phyloP scores from a whole-genome alignment of 2,888 invertebrate species.

The Elmis aenea region DNA sequence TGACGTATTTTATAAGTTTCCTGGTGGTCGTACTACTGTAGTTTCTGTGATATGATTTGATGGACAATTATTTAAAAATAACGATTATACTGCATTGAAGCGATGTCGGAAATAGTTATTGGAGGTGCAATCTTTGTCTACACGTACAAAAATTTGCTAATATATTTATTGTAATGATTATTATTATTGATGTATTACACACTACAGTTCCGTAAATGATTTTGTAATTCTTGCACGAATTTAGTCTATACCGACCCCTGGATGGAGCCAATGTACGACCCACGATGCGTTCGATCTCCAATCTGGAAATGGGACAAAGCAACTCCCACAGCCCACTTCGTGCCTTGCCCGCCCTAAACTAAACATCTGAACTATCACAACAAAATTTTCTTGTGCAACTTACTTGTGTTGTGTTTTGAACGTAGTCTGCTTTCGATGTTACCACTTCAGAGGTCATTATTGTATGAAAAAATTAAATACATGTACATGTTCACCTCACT shows the following conservation, averaged over 20 bases:
- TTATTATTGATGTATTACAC: too few species aligned
- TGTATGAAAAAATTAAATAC: constrained; percentile 19
- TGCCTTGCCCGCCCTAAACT: constrained; percentile 31
- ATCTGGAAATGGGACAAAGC: constrained; percentile 34
- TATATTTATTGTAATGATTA: too few species aligned
- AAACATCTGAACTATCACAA: constrained; percentile 20
- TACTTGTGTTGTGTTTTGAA: constrained; percentile 37
- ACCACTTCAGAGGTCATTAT: constrained; percentile 34
- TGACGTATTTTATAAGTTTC: too few species aligned
- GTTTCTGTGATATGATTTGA: too few species aligned
- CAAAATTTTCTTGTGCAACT: constrained; percentile 18
- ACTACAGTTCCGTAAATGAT: too few species aligned
- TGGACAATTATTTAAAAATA: too few species aligned
- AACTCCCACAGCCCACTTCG: constrained; percentile 39
- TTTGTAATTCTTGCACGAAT: too few species aligned
- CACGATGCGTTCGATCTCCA: constrained; percentile 42
- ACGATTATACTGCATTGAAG: too few species aligned
- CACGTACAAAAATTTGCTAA: too few species aligned
- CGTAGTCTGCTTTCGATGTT: constrained; percentile 36
- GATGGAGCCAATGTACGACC: constrained; percentile 40
- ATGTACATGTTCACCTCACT: constrained; percentile 27
- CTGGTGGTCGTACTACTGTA: too few species aligned
- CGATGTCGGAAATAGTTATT: too few species aligned
- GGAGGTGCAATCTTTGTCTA: too few species aligned
- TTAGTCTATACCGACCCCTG: constrained; percentile 34